Evolutionary conservation across 2,797 vertebrate species (phyloP), one percentile per base, ranked within the genome.

Genomic region (Parotocinclus haroldoi): DNA sequence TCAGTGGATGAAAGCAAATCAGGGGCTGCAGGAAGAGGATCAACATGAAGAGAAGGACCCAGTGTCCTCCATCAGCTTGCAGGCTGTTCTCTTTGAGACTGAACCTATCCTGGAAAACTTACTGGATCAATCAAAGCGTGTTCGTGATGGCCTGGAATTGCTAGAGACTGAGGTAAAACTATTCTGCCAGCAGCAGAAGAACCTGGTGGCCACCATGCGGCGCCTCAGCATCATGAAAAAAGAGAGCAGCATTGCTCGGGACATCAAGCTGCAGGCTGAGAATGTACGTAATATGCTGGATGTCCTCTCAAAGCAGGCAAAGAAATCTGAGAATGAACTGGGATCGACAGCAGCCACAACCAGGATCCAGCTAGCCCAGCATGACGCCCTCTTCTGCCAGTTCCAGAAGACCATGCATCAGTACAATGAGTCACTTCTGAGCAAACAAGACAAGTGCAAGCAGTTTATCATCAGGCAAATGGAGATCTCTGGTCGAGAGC

Each of bases 151-250:
- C 63, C 91, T 99, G 64, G 87, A 85, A 7, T 82, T 78, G 1
- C 83, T 99, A 72, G 90, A 90, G 37, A 85, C 80, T 0, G 90
- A 94, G 80, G 93, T 97, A 62, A 82, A 74, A 10, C 93, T 88
- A 62, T 94, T 96, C 83, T 90, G 89, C 69, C 92, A 94, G 51
- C 92, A 98, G 77, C 94, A 98, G 66, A 94, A 89, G 78, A 90
- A 80, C 46, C 80, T 98, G 3, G 79, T 95, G 65, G 92, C 94
- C 49, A 88, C 93, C 6, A 97, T 98, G 94, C 91, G 93, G 59
- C 90, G 94, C 9, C 95, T 99, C 82, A 99, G 96, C 2, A 83
- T 96, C 70, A 93, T 98, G 78, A 98, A 98, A 76, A 95, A 92
- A 80, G 95, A 99, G 68, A 93, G 92, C 61, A 93, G 89, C 71